phyloP scores from a whole-genome alignment of 2,888 invertebrate genomes.

The Melinaea menophilus region DNA sequence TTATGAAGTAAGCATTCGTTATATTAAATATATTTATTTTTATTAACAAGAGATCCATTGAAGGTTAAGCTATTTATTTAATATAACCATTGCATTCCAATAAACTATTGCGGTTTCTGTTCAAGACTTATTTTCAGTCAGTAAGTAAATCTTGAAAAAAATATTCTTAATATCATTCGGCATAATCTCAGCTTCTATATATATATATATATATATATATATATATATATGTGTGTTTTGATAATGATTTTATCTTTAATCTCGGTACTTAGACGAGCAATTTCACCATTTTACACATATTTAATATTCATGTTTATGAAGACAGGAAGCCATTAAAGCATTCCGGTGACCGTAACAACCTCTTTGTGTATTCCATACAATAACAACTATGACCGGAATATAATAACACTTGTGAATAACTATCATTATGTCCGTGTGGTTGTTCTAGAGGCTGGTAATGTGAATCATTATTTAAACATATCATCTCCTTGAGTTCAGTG shows the following conservation, averaged over 20 bases:
- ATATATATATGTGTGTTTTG: too few relatives aligned
- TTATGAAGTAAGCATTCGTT: too few relatives aligned
- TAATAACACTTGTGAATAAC: slow-evolving; percentile 10
- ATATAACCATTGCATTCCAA: too few relatives aligned
- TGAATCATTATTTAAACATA: slow-evolving; percentile 5
- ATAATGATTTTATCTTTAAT: neutral
- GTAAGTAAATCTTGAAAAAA: too few relatives aligned
- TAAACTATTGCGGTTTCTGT: too few relatives aligned
- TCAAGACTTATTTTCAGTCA: too few relatives aligned
- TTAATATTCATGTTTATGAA: slow-evolving; percentile 13
- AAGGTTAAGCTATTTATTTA: too few relatives aligned
- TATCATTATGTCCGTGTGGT: neutral
- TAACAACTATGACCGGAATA: slow-evolving; percentile 11
- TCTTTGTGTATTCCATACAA: slow-evolving; percentile 3
- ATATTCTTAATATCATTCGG: too few relatives aligned
- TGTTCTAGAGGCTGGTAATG: neutral
- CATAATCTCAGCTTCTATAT: neutral
- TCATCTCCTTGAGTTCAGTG: neutral
- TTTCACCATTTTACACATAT: neutral
- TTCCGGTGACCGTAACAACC: slow-evolving; percentile 23
- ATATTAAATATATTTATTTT: too few relatives aligned
- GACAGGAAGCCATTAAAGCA: slow-evolving; percentile 30
- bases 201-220: too few relatives aligned
- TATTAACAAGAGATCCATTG: too few relatives aligned
- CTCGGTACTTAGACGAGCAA: neutral